Evolutionary conservation across 35 echinoderm and acorn worm species (phyloP).

Genomic region (Heliocidaris erythrogramma): DNA sequence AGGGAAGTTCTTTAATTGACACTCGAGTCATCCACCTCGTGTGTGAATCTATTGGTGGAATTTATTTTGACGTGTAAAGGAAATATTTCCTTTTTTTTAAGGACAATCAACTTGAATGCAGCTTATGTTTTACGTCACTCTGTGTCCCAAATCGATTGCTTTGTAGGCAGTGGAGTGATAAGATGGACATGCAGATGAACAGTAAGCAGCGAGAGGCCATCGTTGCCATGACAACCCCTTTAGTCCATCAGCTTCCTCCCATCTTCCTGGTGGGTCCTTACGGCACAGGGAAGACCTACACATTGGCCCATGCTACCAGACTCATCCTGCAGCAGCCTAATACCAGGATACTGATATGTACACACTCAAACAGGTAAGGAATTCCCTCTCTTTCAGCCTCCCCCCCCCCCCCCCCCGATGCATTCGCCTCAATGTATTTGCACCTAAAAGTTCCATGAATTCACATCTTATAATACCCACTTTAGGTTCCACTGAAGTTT

Average conservation of each 20-base stretch:
- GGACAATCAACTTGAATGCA: too few relatives aligned
- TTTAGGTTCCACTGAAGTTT: too few relatives aligned
- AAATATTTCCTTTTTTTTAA: too few relatives aligned
- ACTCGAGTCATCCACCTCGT: too few relatives aligned
- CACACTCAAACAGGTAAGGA: conserved; percentile 94
- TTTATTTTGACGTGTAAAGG: too few relatives aligned
- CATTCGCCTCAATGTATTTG: too few relatives aligned
- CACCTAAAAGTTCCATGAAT: too few relatives aligned
- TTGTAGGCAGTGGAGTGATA: conserved; percentile 91
- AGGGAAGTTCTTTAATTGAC: too few relatives aligned
- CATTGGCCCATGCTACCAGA: conserved; percentile 89
- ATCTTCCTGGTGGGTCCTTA: conserved; percentile 96
- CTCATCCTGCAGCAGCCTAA: conserved; percentile 94
- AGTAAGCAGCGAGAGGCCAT: conserved; percentile 89
- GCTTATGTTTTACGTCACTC: background rate
- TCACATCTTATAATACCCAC: too few relatives aligned
- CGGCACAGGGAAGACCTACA: conserved; percentile 97
- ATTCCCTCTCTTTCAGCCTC: too few relatives aligned
- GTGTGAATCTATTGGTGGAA: too few relatives aligned
- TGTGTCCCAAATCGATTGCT: background rate
- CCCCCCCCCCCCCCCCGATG: too few relatives aligned
- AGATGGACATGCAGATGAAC: conserved; percentile 83
- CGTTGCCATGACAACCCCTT: conserved; percentile 80
- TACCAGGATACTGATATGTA: conserved; percentile 93
- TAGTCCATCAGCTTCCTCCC: conserved; percentile 70